phyloP scores from a whole-genome alignment of 1,140 invertebrate genomes.

The Diorhabda sublineata region DNA sequence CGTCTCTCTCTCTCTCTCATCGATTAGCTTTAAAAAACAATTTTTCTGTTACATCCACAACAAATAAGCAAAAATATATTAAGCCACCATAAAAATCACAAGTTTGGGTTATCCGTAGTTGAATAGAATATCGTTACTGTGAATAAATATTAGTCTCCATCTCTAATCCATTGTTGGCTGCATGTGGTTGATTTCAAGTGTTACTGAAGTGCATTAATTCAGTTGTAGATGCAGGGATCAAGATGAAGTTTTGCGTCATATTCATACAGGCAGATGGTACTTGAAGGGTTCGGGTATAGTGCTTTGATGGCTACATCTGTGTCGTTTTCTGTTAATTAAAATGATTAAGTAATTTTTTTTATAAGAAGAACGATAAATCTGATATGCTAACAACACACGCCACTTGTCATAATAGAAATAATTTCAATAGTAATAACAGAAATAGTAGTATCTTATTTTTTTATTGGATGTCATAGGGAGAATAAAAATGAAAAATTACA shows the following conservation, averaged over 20 bases:
- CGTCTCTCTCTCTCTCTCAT: too few relatives aligned
- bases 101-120: too few relatives aligned
- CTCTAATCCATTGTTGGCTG: background rate
- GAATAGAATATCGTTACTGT: too few relatives aligned
- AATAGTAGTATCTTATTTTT: too few relatives aligned
- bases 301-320: background rate
- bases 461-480: too few relatives aligned
- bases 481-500: too few relatives aligned
- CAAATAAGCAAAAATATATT: too few relatives aligned
- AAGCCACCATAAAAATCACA: too few relatives aligned
- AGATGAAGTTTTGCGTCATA: conserved; percentile 16
- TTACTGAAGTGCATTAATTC: conserved; percentile 5
- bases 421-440: background rate
- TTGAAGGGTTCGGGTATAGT: background rate
- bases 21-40: too few relatives aligned
- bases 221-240: conserved; percentile 1
- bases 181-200: conserved; percentile 14
- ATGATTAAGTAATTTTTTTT: background rate
- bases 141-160: background rate
- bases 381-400: background rate
- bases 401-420: background rate
- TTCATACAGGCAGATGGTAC: conserved; percentile 9
- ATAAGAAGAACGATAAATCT: background rate
- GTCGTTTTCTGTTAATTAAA: background rate
- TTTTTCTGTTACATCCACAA: too few relatives aligned